Conservation (phyloP, 2,113 vertebrate species). For the Bombycilla garrulus region DNA sequence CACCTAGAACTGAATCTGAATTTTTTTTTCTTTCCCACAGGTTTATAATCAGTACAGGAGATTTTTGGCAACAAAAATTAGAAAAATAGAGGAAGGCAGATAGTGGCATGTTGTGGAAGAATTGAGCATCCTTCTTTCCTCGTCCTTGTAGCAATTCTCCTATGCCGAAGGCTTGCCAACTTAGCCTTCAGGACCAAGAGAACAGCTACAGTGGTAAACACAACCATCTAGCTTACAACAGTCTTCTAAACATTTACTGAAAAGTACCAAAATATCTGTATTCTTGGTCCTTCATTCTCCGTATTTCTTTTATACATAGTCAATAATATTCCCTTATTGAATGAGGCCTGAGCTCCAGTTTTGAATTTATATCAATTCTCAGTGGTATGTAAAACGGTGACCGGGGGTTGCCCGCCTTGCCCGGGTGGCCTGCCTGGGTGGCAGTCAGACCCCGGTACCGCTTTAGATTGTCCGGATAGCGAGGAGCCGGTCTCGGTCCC, state of each 20-base stretch:
- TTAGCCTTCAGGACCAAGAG: too few relatives aligned
- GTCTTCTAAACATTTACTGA: neutral
- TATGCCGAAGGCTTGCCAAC: too few relatives aligned
- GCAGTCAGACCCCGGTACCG: too few relatives aligned
- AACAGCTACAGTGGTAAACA: neutral
- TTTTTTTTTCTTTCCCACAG: neutral
- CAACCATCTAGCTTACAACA: neutral
- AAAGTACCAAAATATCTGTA: neutral
- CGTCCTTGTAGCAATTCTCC: too few relatives aligned
- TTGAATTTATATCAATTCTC: neutral
- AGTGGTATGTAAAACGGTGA: too few relatives aligned
- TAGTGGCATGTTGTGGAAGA: too few relatives aligned
- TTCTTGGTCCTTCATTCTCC: neutral
- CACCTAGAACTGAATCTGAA: too few relatives aligned
- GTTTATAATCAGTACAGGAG: neutral
- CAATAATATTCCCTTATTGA: neutral
- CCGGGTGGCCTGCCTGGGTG: too few relatives aligned
- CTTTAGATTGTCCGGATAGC: too few relatives aligned
- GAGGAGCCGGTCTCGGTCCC: too few relatives aligned
- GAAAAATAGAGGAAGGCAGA: neutral
- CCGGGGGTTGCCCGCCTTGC: too few relatives aligned
- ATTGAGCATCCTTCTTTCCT: too few relatives aligned
- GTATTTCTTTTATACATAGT: neutral
- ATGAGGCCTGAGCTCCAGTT: neutral
- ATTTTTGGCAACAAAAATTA: neutral